Base-by-base conservation (phyloP, 2,888 invertebrate genomes). In the Catotricha subobsoleta region DNA sequence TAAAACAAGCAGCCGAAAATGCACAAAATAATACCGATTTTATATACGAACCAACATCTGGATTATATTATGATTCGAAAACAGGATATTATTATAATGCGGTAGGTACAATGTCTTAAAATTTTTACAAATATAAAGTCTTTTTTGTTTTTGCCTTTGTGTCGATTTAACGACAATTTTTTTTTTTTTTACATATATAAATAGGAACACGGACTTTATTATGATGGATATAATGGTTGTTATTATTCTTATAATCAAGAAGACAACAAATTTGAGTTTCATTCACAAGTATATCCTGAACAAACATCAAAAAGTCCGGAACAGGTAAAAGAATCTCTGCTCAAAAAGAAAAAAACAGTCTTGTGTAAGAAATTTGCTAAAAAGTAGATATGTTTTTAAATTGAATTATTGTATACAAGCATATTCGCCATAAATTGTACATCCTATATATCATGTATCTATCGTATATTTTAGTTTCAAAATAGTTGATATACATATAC, bases 61-160 rank as follows among this genome's bases (percentile, higher is more conserved):
- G 87, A 48, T 71, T 87, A 64, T 90, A 88, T 62, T 88, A 87
- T 60, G 86, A 90, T 61, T 81, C 79, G 50, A 79, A 76, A 53
- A 80, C 83, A 48, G 87, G 88, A 46, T 90, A 86, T 64, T 90
- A 90, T 64, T 90, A 88, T 56, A 84, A 87, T 67, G 74, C 84
- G 50, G 87, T 86, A 68, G 67, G 71, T 67, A 47, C 40, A 28
- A 15, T 23, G n/a, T n/a, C n/a, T n/a, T n/a, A n/a, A n/a, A n/a
- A n/a, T n/a, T n/a, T n/a, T n/a, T n/a, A n/a, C n/a, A n/a, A n/a
- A n/a, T n/a, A n/a, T n/a, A n/a, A n/a, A n/a, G n/a, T n/a, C n/a
- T 33, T 13, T 23, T 15, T 21, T 19, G 13, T 19, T 18, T 35
- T 28, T 30, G 13, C 21, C 3, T 21, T 19, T 3, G 16, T 19